These are phyloP conservation scores for Pituophis catenifer DNA, from an alignment of 2,113 vertebrate genomes.

Conservation along the genomic window DNA sequence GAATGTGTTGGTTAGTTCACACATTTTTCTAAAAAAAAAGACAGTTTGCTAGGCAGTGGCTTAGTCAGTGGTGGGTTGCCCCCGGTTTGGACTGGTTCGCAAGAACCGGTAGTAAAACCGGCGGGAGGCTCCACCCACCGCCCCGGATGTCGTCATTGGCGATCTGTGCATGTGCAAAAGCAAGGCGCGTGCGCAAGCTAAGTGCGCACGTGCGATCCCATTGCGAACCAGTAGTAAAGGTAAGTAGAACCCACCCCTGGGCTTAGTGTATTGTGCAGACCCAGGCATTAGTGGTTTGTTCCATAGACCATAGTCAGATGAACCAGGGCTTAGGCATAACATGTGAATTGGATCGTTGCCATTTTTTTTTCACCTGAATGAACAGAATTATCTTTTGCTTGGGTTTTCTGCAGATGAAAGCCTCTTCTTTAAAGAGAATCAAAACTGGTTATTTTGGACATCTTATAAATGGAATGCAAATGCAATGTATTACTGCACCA, in stretches of 20 bases:
- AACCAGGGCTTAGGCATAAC: not conserved
- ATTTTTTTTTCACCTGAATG: not conserved
- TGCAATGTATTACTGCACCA: not conserved
- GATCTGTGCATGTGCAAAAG: too few species aligned
- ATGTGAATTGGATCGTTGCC: not conserved
- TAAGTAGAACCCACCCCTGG: too few species aligned
- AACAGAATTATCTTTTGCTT: not conserved
- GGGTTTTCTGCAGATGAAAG: not conserved
- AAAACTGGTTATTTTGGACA: not conserved
- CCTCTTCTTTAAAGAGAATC: not conserved
- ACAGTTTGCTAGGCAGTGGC: not conserved
- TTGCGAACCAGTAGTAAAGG: too few species aligned
- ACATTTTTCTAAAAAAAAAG: not conserved
- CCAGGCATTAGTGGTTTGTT: not conserved
- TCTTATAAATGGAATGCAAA: not conserved
- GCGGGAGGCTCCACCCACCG: too few species aligned
- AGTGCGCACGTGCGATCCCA: too few species aligned
- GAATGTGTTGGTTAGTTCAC: not conserved
- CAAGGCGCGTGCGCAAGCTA: too few species aligned
- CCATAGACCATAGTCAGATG: not conserved
- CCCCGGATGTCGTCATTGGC: too few species aligned
- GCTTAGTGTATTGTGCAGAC: not conserved
- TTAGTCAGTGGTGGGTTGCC: too few species aligned
- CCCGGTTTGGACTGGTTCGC: too few species aligned
- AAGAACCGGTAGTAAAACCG: too few species aligned